A percentile compares a stretch with the other conserved stretches of the same genome.
Conservation (phyloP, 2,113 vertebrate species). For the Lathamus discolor region DNA sequence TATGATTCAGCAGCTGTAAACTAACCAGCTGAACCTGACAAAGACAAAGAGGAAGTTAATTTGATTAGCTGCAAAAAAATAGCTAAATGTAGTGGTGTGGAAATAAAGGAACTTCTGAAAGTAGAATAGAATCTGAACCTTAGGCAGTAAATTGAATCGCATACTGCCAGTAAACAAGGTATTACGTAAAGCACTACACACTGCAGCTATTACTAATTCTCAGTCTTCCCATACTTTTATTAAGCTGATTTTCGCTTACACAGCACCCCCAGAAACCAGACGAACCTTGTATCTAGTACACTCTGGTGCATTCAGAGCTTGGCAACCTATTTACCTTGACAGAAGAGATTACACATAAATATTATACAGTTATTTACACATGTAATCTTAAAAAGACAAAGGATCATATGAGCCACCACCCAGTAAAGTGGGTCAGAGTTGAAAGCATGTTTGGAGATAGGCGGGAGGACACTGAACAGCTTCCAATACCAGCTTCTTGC, state of each 20-base stretch:
- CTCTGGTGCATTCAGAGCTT: background rate
- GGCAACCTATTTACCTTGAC: background rate
- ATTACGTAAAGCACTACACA: background rate
- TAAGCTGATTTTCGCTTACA: background rate
- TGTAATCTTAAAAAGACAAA: background rate
- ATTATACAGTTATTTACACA: background rate
- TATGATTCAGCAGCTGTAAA: background rate
- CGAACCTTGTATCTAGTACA: background rate
- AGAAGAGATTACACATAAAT: background rate
- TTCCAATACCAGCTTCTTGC: background rate
- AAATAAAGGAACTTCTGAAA: constrained; percentile 28
- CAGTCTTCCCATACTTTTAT: background rate
- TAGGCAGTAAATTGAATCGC: background rate
- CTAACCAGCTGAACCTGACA: background rate
- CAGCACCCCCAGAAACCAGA: background rate
- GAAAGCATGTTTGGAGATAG: background rate
- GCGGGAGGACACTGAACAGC: background rate
- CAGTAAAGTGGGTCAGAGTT: background rate
- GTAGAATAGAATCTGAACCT: background rate
- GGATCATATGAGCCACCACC: background rate
- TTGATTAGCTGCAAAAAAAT: background rate
- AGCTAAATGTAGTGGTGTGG: background rate
- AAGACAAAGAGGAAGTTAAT: background rate
- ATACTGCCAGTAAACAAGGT: background rate
- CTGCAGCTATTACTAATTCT: background rate